Evolutionary conservation across 2,888 invertebrate genomes (phyloP), one percentile per base, ranked within the genome.

Genomic region (Drosophila barbarae): DNA sequence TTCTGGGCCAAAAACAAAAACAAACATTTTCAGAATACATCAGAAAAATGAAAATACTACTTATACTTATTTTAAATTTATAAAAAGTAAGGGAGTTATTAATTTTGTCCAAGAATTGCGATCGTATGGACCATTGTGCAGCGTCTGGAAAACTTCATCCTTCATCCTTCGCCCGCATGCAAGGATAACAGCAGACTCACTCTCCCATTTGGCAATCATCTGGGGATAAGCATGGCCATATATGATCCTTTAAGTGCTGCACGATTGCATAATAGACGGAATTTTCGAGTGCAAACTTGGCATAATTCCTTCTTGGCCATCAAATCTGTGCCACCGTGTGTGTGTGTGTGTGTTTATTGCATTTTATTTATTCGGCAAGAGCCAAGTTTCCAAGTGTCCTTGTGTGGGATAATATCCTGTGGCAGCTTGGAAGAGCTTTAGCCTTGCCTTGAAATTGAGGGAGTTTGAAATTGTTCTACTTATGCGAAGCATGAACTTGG

Each of bases 161-260:
- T 59, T 58, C 15, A 5, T 3, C n/a, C 35, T 15, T 1, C 15
- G 30, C 47, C 13, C 23, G 7, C 41, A 13, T 6, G 38, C 41
- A 18, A 56, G 42, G 36, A 51, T 34, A 32, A 13, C n/a, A 13
- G 49, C 5, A 10, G 21, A 8, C 21, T 5, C n/a, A 15, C 10
- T 7, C 23, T 1, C 0, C 4, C 13, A 10, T 18, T 10, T 6
- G 6, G 42, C 42, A 28, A 51, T 63, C 61, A 32, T 32, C 42
- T 38, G 47, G 61, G 61, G 12, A 63, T 63, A 51, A 51, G 64
- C 51, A 42, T 32, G 64, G 51, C 44, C n/a, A 58, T 51, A 28
- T 63, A 21, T 21, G 61, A 63, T 63, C 51, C 64, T 36, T 63
- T 63, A 64, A 64, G 61, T 63, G 36, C 52, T 44, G 12, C 30